Evolutionary conservation across 2,113 vertebrate genomes (phyloP).

Genomic region (Poeciliopsis occidentalis): DNA sequence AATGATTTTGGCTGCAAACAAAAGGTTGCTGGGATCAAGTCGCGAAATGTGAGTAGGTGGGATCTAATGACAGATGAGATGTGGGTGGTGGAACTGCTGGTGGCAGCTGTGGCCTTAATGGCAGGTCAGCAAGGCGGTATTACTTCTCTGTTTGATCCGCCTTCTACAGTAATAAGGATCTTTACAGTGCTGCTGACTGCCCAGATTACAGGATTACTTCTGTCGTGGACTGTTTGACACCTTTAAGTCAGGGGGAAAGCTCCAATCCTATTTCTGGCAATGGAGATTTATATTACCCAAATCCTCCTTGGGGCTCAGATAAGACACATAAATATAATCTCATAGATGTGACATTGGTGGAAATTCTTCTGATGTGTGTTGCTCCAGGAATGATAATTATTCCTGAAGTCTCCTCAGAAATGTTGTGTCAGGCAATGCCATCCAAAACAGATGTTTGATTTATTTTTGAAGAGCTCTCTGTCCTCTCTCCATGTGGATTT

Average conservation of each 20-base stretch:
- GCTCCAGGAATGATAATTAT: conserved; percentile 47
- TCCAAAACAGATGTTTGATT: conserved; percentile 20
- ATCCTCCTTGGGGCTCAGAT: conserved; percentile 46
- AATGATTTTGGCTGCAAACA: conserved; percentile 27
- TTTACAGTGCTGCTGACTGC: conserved; percentile 52
- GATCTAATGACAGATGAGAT: conserved; percentile 39
- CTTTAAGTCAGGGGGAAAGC: conserved; percentile 49
- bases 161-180: conserved; percentile 25
- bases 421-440: conserved; percentile 5
- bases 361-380: conserved; percentile 24
- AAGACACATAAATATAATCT: conserved; percentile 43
- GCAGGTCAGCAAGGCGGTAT: conserved; percentile 27
- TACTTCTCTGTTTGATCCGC: conserved; percentile 6
- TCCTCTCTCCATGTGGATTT: conserved; percentile 6
- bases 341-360: conserved; percentile 8
- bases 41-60: conserved; percentile 39
- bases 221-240: conserved; percentile 52
- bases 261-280: conserved; percentile 45
- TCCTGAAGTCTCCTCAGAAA: conserved; percentile 13
- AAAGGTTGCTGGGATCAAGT: conserved; percentile 31
- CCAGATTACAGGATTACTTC: conserved; percentile 66
- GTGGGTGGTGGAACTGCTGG: conserved; percentile 58
- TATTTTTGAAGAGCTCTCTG: conserved; percentile 18
- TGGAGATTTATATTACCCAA: conserved; percentile 58
- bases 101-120: conserved; percentile 52